phyloP scores from a whole-genome alignment of 2,888 invertebrate species.

The Tetragonula carbonaria region DNA sequence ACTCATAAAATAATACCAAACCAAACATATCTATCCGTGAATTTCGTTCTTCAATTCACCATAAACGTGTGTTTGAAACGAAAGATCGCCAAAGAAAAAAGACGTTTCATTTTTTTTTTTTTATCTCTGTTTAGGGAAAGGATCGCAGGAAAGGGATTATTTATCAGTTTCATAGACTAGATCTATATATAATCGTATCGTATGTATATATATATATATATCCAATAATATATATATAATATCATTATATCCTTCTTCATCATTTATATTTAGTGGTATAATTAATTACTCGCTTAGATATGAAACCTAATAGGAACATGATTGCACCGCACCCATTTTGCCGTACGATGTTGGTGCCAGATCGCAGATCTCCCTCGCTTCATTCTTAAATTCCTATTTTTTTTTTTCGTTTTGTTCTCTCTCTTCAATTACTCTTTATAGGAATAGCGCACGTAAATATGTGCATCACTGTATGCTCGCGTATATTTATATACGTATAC shows the following conservation, averaged over 20 bases:
- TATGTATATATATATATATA: constrained; percentile 79
- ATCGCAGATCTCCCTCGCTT: constrained; percentile 56
- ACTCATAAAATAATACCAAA: neutral
- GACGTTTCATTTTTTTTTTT: constrained; percentile 35
- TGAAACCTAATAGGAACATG: constrained; percentile 85
- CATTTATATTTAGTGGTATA: constrained; percentile 84
- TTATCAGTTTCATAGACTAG: constrained; percentile 80
- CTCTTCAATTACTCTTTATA: constrained; percentile 43
- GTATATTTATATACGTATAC: constrained; percentile 67
- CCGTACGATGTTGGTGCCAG: constrained; percentile 75
- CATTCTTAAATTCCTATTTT: constrained; percentile 50
- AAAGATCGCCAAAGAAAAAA: neutral
- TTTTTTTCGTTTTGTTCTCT: constrained; percentile 31
- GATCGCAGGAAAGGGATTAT: constrained; percentile 71
- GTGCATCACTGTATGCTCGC: constrained; percentile 59
- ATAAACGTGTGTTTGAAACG: neutral
- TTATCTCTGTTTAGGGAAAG: constrained; percentile 43
- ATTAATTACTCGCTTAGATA: constrained; percentile 84
- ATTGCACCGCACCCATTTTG: constrained; percentile 82
- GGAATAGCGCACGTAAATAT: constrained; percentile 58
- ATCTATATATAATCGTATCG: constrained; percentile 77
- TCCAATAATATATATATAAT: constrained; percentile 82
- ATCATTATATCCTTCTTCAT: constrained; percentile 83
- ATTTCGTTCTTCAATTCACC: neutral
- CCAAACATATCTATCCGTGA: constrained; percentile 18